phyloP scores from a whole-genome alignment of 2,113 vertebrate species.

The Grus americana region DNA sequence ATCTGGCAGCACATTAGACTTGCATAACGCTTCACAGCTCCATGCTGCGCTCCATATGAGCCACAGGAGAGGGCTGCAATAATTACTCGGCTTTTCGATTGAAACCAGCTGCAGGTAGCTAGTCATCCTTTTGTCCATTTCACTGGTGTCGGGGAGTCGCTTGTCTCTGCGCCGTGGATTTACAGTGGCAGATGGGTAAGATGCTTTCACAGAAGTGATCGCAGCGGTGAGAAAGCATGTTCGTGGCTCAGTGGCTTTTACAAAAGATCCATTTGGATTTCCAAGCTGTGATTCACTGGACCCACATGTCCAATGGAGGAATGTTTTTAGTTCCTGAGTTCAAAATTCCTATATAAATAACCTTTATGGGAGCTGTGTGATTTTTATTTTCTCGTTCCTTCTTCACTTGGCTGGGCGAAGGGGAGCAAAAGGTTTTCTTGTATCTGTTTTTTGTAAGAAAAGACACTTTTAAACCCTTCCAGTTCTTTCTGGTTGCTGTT shows the following conservation, averaged over 20 bases:
- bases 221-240: neutral
- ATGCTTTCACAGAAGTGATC: neutral
- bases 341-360: neutral
- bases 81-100: conserved; percentile 48
- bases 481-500: conserved; percentile 1
- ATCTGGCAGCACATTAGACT: conserved; percentile 83
- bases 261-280: conserved; percentile 15
- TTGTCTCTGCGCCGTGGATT: neutral
- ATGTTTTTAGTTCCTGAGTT: neutral
- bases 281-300: conserved; percentile 1
- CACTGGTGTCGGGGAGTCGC: conserved; percentile 17
- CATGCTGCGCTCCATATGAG: conserved; percentile 72
- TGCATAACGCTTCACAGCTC: conserved; percentile 80
- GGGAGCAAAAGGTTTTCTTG: neutral
- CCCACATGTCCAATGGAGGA: neutral
- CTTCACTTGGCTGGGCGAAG: conserved; percentile 5
- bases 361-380: neutral
- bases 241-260: conserved; percentile 27
- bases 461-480: neutral
- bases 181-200: conserved; percentile 25
- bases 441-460: neutral
- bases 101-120: conserved; percentile 71
- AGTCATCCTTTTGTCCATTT: conserved; percentile 56
- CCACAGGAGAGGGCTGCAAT: conserved; percentile 65
- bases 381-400: neutral